Base-by-base conservation (phyloP, 2,113 vertebrate species). In the Rhinoderma darwinii region DNA sequence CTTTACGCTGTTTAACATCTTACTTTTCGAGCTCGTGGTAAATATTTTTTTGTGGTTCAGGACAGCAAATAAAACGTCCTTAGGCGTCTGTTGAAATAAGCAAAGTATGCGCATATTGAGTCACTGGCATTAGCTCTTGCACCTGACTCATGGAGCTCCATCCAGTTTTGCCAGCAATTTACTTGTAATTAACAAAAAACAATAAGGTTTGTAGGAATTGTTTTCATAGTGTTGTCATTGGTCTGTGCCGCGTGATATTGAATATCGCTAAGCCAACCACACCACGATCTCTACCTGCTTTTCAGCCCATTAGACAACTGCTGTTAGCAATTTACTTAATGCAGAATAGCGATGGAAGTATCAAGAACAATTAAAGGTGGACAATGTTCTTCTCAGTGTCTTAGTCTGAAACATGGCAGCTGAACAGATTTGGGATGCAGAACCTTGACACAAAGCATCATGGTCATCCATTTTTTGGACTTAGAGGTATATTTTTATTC, bases 161-260 rank as follows among this genome's bases (percentile, higher is more conserved):
- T 63, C 73, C 37, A 77, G 27, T 59, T 75, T 75, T 12, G 25
- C 27, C 73, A 77, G 37, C 37, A 63, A 25, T 39, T 76, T 77
- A 22, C 72, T 63, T 85, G 56, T 63, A 85, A 63, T 85, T 77
- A 85, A 17, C 51, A 63, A 76, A 54, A 85, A 47, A 44, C 70
- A 56, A 75, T 39, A 27, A 30, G 51, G 72, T 61, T 61, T 43
- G 15, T 84, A 54, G 59, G 79, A 66, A 66, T 30, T 66, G 37
- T 68, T 68, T 63, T 50, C 61, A 68, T 47, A 12, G 74, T 77
- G 74, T 51, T 47, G 43, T 30, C n/a, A 50, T 47, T 77, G 74
- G 15, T 8, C 74, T 32, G 15, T 32, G 44, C 44, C 20, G 74
- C 6, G 17, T 77, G 74, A 32, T 77, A 30, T 51, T 47, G 7